Evolutionary conservation across 2,888 invertebrate genomes (phyloP).

Genomic region (Diaperis boleti): DNA sequence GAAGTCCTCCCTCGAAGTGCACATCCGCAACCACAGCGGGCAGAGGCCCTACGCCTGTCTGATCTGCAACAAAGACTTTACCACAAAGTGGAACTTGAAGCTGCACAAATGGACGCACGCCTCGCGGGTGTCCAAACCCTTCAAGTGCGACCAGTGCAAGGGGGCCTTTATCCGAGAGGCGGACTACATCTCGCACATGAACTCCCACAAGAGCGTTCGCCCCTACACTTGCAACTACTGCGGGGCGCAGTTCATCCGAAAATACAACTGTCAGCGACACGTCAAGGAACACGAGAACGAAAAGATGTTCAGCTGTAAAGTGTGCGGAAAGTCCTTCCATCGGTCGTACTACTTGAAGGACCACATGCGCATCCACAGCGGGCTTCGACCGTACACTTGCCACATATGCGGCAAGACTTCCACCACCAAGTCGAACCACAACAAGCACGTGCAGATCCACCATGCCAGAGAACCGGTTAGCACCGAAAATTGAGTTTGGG

Average conservation of each 20-base stretch:
- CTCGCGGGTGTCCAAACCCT: slow-evolving; percentile 85
- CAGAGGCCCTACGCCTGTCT: slow-evolving; percentile 83
- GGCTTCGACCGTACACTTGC: slow-evolving; percentile 84
- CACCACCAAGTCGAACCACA: slow-evolving; percentile 91
- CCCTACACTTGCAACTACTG: slow-evolving; percentile 92
- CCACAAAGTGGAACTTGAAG: slow-evolving; percentile 91
- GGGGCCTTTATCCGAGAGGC: slow-evolving; percentile 86
- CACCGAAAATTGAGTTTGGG: slow-evolving; percentile 76
- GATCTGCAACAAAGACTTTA: slow-evolving; percentile 87
- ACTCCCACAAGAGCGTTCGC: slow-evolving; percentile 84
- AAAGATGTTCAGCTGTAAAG: slow-evolving; percentile 80
- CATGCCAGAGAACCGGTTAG: slow-evolving; percentile 89
- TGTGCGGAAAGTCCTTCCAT: slow-evolving; percentile 88
- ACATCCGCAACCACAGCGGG: slow-evolving; percentile 83
- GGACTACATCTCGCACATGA: slow-evolving; percentile 87
- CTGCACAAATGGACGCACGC: slow-evolving; percentile 92
- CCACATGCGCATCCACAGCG: slow-evolving; percentile 88
- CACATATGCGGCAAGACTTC: slow-evolving; percentile 91
- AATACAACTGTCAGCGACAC: slow-evolving; percentile 89
- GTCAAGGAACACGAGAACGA: slow-evolving; percentile 86
- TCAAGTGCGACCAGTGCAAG: slow-evolving; percentile 85
- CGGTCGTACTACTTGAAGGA: slow-evolving; percentile 89
- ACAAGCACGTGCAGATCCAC: slow-evolving; percentile 90
- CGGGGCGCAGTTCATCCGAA: slow-evolving; percentile 89
- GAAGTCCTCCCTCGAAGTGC: slow-evolving; percentile 82